Percentiles rank a stretch among this genome's conserved stretches.
phyloP scores from a whole-genome alignment of 1,140 invertebrate species.

The Psix sp. region DNA sequence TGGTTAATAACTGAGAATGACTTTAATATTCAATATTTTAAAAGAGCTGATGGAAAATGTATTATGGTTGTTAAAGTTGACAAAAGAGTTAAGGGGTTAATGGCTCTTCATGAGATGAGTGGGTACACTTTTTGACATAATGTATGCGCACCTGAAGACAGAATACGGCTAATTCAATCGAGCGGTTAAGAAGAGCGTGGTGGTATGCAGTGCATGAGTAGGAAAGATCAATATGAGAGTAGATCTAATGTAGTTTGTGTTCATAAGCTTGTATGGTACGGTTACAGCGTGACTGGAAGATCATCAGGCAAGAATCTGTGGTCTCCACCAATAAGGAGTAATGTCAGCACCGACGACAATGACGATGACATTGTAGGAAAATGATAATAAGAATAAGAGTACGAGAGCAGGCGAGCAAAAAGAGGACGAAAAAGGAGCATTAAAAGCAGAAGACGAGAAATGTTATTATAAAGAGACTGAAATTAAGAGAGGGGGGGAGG shows the following conservation, averaged over 20 bases:
- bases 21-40: slow-evolving; percentile 41
- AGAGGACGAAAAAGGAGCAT: slow-evolving; percentile 19
- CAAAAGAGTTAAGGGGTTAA: slow-evolving; percentile 61
- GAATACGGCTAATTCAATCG: slow-evolving; percentile 32
- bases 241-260: slow-evolving; percentile 42
- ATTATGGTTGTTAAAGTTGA: slow-evolving; percentile 55
- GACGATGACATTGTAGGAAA: slow-evolving; percentile 35
- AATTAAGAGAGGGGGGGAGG: slow-evolving; percentile 28
- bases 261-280: slow-evolving; percentile 63
- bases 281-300: slow-evolving; percentile 63
- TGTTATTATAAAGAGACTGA: slow-evolving; percentile 44
- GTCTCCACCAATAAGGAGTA: slow-evolving; percentile 60
- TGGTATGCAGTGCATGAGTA: slow-evolving; percentile 21
- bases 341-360: slow-evolving; percentile 22
- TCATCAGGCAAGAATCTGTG: slow-evolving; percentile 69
- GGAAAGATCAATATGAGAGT: slow-evolving; percentile 34
- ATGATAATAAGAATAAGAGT: slow-evolving; percentile 37
- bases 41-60: slow-evolving; percentile 51
- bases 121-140: slow-evolving; percentile 42
- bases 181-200: background rate
- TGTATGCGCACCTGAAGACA: slow-evolving; percentile 14
- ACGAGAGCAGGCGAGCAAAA: slow-evolving; percentile 7
- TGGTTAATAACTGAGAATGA: slow-evolving; percentile 43
- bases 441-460: slow-evolving; percentile 42
- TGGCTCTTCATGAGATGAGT: slow-evolving; percentile 48